phyloP scores from a whole-genome alignment of 2,113 vertebrate species.

The Myrmecophaga tridactyla region DNA sequence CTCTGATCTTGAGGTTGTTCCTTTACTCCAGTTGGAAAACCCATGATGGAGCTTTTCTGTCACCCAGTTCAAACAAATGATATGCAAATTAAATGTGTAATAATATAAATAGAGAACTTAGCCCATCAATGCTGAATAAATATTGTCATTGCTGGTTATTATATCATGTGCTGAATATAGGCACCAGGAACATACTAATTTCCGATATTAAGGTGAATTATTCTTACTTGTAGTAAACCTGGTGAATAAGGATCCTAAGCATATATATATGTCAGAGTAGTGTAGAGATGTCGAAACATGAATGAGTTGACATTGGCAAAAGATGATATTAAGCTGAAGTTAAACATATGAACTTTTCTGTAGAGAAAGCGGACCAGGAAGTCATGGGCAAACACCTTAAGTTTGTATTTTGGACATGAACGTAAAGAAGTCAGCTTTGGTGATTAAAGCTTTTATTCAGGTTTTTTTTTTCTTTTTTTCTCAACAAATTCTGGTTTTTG shows the following conservation, averaged over 20 bases:
- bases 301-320: background rate
- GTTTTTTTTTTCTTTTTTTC: constrained; percentile 23
- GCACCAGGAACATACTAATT: background rate
- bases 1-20: background rate
- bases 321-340: background rate
- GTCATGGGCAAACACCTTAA: background rate
- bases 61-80: background rate
- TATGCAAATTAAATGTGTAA: background rate
- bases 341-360: background rate
- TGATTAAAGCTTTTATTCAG: constrained; percentile 5
- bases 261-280: background rate
- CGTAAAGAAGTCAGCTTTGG: background rate
- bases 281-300: background rate
- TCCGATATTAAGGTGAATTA: background rate
- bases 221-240: background rate
- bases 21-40: background rate
- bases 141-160: background rate
- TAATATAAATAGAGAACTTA: background rate
- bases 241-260: background rate
- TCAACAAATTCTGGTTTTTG: background rate
- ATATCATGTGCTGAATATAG: background rate
- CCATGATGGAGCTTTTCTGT: background rate
- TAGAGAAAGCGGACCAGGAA: background rate
- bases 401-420: background rate
- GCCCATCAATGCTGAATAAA: background rate